Base-by-base conservation (phyloP, 1,140 invertebrate genomes). In the Papilio aristodemus region DNA sequence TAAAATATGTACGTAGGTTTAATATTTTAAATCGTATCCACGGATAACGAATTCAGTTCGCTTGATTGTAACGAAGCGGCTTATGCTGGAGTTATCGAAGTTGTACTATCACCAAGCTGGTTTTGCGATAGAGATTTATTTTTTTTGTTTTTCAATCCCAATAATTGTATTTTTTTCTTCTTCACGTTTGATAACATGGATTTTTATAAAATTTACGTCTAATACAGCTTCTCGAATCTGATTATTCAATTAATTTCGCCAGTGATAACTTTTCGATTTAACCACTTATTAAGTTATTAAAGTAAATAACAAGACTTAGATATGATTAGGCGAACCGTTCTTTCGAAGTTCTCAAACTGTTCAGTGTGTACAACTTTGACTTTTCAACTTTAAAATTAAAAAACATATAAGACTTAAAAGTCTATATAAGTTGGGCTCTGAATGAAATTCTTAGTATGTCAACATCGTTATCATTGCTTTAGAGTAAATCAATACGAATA, bases 41-140 rank as follows among this genome's bases (percentile, higher is more conserved):
- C 17, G 46, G 46, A 54, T 54, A 54, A 22, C 19, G 46, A 19
- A 54, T 22, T 22, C 46, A 11, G 46, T 22, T 54, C 46, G 22
- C 4, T 19, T 9, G 46, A 9, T 17, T 54, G 46, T 11, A 54
- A 22, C 46, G 22, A 54, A 54, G 19, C 46, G 46, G 46, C 46
- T 54, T 54, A 54, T 54, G 46, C 22, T 54, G 46, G 46, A 54
- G 19, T 54, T 54, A 54, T 11, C 46, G 11, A 19, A 54, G 46
- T 54, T 54, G 22, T 54, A 11, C 22, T 19, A 54, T 54, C 46
- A 22, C 14, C 11, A 22, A 8, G 46, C 22, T 54, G 17, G 17
- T 11, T 46, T 25, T 50, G 19, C 19, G 19, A 22, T 11, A 54
- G 6, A 32, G 6, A 32, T 32, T 2, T 13, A 22, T 13, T 54